These are phyloP conservation scores for Tympanoctomys barrerae DNA, from an alignment of 2,797 vertebrate species.

Conservation along the genomic window DNA sequence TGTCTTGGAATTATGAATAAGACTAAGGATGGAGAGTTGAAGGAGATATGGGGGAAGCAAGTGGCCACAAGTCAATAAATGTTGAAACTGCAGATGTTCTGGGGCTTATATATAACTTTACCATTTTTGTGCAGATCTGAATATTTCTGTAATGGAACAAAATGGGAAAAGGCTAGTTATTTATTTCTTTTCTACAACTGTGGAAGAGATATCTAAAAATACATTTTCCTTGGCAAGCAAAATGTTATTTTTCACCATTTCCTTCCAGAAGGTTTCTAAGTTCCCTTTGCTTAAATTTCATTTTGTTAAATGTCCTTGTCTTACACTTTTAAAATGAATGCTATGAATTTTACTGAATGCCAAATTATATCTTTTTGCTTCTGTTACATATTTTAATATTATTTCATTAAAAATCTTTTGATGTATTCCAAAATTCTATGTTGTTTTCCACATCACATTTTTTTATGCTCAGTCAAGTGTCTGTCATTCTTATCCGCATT, in stretches of 20 bases:
- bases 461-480: conserved; percentile 33
- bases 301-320: neutral
- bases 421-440: conserved; percentile 8
- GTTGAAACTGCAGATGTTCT: neutral
- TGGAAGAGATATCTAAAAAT: conserved; percentile 52
- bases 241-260: conserved; percentile 65
- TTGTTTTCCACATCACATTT: conserved; percentile 3
- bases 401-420: conserved; percentile 59
- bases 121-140: conserved; percentile 12
- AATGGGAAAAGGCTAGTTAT: neutral
- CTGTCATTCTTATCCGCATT: conserved; percentile 15
- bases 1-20: neutral
- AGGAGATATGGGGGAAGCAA: neutral
- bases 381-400: conserved; percentile 24
- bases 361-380: conserved; percentile 49
- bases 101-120: neutral
- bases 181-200: conserved; percentile 53
- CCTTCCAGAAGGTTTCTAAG: neutral
- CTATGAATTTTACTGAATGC: conserved; percentile 20
- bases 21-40: neutral
- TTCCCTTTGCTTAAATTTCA: conserved; percentile 60
- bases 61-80: neutral
- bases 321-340: conserved; percentile 61
- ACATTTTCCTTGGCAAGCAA: conserved; percentile 58
- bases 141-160: conserved; percentile 23